Evolutionary conservation across 2,888 invertebrate species (phyloP), one percentile per base, ranked within the genome.

Genomic region (Galerucella calmariensis): DNA sequence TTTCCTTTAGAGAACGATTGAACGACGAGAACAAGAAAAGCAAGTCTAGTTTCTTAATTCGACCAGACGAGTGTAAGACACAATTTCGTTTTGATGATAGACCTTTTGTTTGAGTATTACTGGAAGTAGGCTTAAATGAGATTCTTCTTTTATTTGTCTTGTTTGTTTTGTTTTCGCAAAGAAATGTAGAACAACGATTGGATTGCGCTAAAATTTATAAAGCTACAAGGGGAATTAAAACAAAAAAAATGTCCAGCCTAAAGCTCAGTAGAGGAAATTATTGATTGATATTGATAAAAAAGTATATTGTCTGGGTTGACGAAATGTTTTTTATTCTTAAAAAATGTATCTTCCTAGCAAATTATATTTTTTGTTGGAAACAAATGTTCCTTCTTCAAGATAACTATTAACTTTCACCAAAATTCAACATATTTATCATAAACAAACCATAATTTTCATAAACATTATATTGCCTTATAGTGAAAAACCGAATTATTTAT

Each of bases 61-160:
- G 59, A 24, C 41, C 46, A 35, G 73, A 73, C 58, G 69, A 72
- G 46, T 71, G 72, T 75, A 70, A 70, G 73, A 70, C 70, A 69
- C 59, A 72, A 72, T 75, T 73, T 73, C 58, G 69, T 69, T 75
- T 69, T 75, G 70, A 67, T 56, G 70, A 62, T 73, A 63, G 66
- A 48, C 67, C 59, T 73, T 73, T 73, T 73, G 73, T 75, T 70
- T 51, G 56, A 56, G 69, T 56, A 73, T 69, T 75, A 73, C 70
- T 63, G 75, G 66, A 53, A 66, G 75, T 44, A 35, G 71, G 71
- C 65, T 65, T 65, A 65, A 71, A 65, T 56, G 59, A 62, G 65
- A 65, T 71, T 63, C 63, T 46, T 53, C 41, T 70, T 41, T 63
- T 51, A 35, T 70, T 53, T 44, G 24, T 48, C 41, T 61, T 48